Evolutionary conservation across 2,113 vertebrate genomes (phyloP).

Genomic region (Halcyon malimbica): DNA sequence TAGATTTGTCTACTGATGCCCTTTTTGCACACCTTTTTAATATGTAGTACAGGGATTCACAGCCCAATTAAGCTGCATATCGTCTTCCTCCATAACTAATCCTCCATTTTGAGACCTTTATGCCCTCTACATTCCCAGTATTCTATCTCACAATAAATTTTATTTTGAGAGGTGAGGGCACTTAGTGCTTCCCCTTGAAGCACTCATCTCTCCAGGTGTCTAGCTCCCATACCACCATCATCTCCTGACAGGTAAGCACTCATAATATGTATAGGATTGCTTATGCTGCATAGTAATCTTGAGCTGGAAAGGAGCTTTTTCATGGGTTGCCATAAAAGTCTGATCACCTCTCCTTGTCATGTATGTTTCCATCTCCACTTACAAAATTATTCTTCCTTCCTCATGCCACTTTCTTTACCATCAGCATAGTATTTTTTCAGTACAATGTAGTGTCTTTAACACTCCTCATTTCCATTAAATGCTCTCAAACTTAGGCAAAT

Average conservation of each 20-base stretch:
- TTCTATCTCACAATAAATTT: background rate
- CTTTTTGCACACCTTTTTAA: background rate
- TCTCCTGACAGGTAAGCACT: background rate
- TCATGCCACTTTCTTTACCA: background rate
- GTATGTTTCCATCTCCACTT: background rate
- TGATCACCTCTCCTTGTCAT: background rate
- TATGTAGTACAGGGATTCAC: background rate
- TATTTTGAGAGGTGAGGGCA: background rate
- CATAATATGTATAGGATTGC: background rate
- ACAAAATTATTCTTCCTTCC: background rate
- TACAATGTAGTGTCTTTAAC: background rate
- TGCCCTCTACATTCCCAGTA: background rate
- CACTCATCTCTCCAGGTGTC: background rate
- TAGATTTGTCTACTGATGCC: background rate
- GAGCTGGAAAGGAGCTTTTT: background rate
- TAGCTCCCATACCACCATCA: background rate
- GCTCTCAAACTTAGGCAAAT: background rate
- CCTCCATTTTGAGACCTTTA: background rate
- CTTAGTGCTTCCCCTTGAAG: background rate
- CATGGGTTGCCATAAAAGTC: background rate
- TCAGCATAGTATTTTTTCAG: background rate
- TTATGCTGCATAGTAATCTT: background rate
- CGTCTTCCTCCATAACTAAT: background rate
- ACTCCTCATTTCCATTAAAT: background rate
- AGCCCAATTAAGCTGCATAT: background rate